Evolutionary conservation across 2,113 vertebrate species (phyloP), one percentile per base, ranked within the genome.

Genomic region (Aix galericulata): DNA sequence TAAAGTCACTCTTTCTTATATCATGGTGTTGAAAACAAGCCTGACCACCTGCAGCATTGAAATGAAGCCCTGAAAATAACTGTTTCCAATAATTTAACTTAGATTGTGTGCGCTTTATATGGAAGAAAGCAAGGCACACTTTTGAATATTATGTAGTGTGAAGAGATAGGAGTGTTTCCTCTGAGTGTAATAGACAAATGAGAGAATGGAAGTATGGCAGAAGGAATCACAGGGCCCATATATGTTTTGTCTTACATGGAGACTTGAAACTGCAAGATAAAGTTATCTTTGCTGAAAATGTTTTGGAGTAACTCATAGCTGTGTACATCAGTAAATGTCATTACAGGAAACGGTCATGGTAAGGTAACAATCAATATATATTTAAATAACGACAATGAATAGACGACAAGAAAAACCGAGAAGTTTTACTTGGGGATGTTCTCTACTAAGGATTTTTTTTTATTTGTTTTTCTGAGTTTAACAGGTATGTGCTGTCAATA

Each of bases 141-240:
- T 93, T 56, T 88, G 91, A 95, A 17, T 76, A 91, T 38, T 67
- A 32, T 56, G 29, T 78, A 56, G 77, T 84, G 59, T 84, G 88
- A 79, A 75, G 93, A 92, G 80, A 93, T 90, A 94, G 88, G 68
- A 94, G 60, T 32, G 13, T 31, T 92, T 95, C 93, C 76, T 86
- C 76, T 72, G 34, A 27, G 40, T 84, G 77, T 75, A 88, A 86
- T 25, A 93, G 64, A 86, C 75, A 63, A 86, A 83, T 83, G 91
- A 94, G 67, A 63, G 67, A 82, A 89, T 89, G 94, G 82, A 82
- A 88, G 17, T 86, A 84, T 75, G 73, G 77, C 34, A 92, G 62
- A 66, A 89, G 44, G 71, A 88, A 62, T 93, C 72, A 56, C 1
- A 48, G 34, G 25, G 46, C 67, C 42, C 75, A 81, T 73, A 75